Evolutionary conservation across 1,140 invertebrate species (phyloP), one percentile per base, ranked within the genome.

Genomic region (Goniozus legneri): DNA sequence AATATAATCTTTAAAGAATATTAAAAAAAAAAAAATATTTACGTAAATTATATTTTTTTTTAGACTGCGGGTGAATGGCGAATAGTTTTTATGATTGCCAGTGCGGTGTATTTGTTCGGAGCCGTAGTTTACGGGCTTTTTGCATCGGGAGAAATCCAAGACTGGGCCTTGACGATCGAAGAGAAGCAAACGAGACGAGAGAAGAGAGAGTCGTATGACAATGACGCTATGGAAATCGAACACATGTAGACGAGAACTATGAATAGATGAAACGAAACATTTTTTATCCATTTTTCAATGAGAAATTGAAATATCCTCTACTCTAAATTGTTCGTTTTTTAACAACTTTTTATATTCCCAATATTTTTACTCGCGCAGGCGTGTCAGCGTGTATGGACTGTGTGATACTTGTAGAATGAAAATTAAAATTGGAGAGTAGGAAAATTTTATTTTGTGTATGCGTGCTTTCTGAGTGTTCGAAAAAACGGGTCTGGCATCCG

Each of bases 41-140:
- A 14, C 22, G 18, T 39, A 41, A 27, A 18, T 39, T 55, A 50
- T 56, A 56, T 52, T 77, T 79, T 42, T 47, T 61, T 59, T 33
- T 69, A 92, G 89, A 82, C 79, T 36, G 78, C 81, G 10, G 77
- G 80, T 10, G 84, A 90, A 72, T 95, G 92, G 92, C 82, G 84
- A 33, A 78, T 83, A 15, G 86, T 95, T 8, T 94, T 95, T 71
- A 89, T 85, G 67, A 88, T 93, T 61, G 82, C 87, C 3, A 83
- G 86, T 52, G 79, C 74, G 33, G 81, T 94, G 58, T 93, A 93
- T 71, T 67, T 90, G 3, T 48, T 85, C 12, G 91, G 91, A 14
- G 86, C 87, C 38, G 60, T 90, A 24, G 73, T 92, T 38, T 95
- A 91, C 62, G 85, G 84, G 45, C 53, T 84, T n/a, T 86, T 89